Evolutionary conservation across 2,797 vertebrate genomes (phyloP), one percentile per base, ranked within the genome.

Genomic region (Argyrosomus regius): DNA sequence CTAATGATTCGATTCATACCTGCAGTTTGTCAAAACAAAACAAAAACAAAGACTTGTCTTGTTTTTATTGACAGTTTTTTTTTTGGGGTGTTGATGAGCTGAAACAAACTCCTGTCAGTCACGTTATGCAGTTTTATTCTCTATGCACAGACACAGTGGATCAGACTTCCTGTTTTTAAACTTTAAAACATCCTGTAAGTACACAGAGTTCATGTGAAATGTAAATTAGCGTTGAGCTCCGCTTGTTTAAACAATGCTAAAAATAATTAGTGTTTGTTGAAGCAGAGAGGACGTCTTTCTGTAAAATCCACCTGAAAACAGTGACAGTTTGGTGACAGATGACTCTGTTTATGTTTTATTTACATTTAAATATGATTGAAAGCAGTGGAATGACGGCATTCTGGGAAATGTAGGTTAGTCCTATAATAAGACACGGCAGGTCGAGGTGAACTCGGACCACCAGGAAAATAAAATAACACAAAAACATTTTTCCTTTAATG

Each of bases 121-220:
- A 6, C 26, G 41, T 75, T 57, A 75, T 78, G 62, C 82, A 75
- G 73, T 28, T 77, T 49, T 18, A 49, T 69, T 53, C 74, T 83
- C 43, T 80, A 63, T 80, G 82, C 85, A 84, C 72, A 59, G 68
- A 41, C 35, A 9, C 35, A 3, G 45, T 46, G 56, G 22, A 46
- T 86, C 77, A n/a, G 35, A 66, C 50, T 0, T 18, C 8, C 20
- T 48, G 28, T 48, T 59, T 49, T 31, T 56, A 7, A 64, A 54
- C 22, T 64, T 60, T 63, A 14, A 41, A 69, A 43, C 31, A 45
- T 61, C 57, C 28, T 22, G 50, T 2, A 5, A 46, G 54, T 8
- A 35, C 26, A 35, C 18, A 14, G 17, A 65, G 18, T 3, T 13
- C 39, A 12, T 39, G 35, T 46, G 13, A 66, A 41, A 52, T n/a